Evolutionary conservation across 2,113 vertebrate genomes (phyloP), one percentile per base, ranked within the genome.

Genomic region (Hippoglossus stenolepis): DNA sequence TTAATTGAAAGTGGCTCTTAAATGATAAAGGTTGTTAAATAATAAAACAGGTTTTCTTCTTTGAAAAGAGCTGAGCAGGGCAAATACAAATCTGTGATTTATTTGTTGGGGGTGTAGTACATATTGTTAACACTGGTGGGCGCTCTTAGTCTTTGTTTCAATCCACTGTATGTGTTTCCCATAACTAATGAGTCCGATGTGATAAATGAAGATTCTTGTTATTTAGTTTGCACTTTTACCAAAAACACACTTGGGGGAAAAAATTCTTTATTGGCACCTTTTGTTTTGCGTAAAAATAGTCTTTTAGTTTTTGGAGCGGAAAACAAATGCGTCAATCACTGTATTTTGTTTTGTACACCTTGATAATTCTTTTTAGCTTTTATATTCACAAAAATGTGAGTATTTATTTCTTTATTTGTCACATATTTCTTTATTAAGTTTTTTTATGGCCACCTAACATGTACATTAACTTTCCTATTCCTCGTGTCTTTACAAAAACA

Each of bases 51-150:
- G 13, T 54, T 20, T 58, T 10, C 5, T 47, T 5, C 23, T 74
- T 68, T 24, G 2, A 57, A 31, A 66, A 70, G 24, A 35, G 15
- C 23, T 18, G 1, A 49, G 45, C 45, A 53, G 40, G 13, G 11
- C 3, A 43, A 13, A 53, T 4, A 38, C 21, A 64, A 0, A 5
- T 23, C 15, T 40, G 2, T 2, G 38, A 4, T 67, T 53, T 51
- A 7, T 51, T 51, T 43, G 10, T 51, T 63, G 11, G 14, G 15
- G 17, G 15, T 85, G 79, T 69, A 70, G 62, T 85, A n/a, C 47
- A 17, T 56, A 4, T 70, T 65, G 73, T 45, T 1, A 74, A 60
- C 92, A 88, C 84, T 65, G 24, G 92, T 75, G 83, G 85, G 91
- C 51, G 73, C 84, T 79, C 81, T 77, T 56, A 65, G 24, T 54